These are phyloP conservation scores for Trilocha varians DNA, from an alignment of 2,888 invertebrate species.

Conservation along the genomic window DNA sequence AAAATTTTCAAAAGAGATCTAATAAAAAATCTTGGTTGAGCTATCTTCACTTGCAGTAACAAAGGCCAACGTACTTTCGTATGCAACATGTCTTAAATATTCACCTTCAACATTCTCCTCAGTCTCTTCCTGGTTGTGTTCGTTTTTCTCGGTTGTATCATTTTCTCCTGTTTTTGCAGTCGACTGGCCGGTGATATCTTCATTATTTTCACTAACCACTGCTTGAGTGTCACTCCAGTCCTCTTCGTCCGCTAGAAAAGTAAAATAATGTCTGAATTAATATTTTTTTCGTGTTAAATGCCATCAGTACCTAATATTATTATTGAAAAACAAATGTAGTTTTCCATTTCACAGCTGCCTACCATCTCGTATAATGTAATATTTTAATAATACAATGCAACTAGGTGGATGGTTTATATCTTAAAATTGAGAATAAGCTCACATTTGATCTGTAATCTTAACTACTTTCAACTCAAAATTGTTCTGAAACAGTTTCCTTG, in stretches of 20 bases:
- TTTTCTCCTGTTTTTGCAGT: conserved; percentile 19
- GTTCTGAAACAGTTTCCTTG: conserved; percentile 32
- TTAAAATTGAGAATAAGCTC: too few relatives aligned
- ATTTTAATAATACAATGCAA: too few relatives aligned
- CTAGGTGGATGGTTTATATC: too few relatives aligned
- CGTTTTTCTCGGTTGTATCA: conserved; percentile 24
- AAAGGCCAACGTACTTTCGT: too few relatives aligned
- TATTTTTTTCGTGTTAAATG: not conserved
- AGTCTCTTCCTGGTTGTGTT: conserved; percentile 21
- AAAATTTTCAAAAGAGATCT: too few relatives aligned
- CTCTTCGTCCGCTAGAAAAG: conserved; percentile 56
- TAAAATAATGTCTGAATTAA: conserved; percentile 6
- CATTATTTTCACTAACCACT: conserved; percentile 21
- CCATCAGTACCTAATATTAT: too few relatives aligned
- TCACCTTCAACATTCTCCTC: conserved; percentile 28
- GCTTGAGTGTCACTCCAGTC: conserved; percentile 45
- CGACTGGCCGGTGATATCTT: conserved; percentile 16
- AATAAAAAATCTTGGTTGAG: too few relatives aligned
- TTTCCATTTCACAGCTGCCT: too few relatives aligned
- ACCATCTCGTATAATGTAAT: too few relatives aligned
- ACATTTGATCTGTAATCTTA: too few relatives aligned
- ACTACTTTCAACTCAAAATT: conserved; percentile 9
- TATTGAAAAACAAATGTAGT: too few relatives aligned
- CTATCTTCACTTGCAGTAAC: too few relatives aligned
- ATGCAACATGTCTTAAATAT: not conserved